Evolutionary conservation across 1,140 invertebrate species (phyloP).

Genomic region (Calycopis cecrops): DNA sequence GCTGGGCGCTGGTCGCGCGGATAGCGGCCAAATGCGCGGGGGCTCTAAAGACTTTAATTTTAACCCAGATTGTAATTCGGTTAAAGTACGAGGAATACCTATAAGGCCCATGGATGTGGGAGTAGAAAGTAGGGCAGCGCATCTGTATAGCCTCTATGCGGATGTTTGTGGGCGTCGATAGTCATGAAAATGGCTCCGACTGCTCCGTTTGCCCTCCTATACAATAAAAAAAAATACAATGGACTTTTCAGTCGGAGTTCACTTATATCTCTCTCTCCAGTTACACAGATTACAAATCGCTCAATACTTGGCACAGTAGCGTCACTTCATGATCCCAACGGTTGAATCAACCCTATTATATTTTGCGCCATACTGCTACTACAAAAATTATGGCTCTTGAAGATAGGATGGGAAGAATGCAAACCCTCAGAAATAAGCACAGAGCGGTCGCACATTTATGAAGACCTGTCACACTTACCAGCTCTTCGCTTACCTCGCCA

Average conservation of each 20-base stretch:
- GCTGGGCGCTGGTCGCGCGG: no score
- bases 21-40: no score
- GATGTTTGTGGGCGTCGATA: no score
- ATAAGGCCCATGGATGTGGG: no score
- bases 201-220: no score
- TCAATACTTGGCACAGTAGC: slow-evolving; percentile 22
- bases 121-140: no score
- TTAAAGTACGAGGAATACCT: slow-evolving; percentile 10
- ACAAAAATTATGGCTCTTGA: slow-evolving; percentile 18
- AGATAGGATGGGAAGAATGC: slow-evolving; percentile 19
- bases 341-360: slow-evolving; percentile 21
- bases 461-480: slow-evolving; percentile 11
- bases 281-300: slow-evolving; percentile 18
- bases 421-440: slow-evolving; percentile 4
- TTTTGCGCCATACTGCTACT: slow-evolving; percentile 13
- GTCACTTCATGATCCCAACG: slow-evolving; percentile 24
- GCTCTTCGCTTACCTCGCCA: no score
- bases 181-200: no score
- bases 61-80: slow-evolving; percentile 15
- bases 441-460: slow-evolving; percentile 13
- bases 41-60: no score
- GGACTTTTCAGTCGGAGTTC: slow-evolving; percentile 5
- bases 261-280: slow-evolving; percentile 1
- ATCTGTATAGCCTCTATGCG: no score
- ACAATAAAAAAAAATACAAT: no score